A percentile compares a stretch with the other conserved stretches of the same genome.
Conservation (phyloP, 2,113 vertebrate species). For the Lepisosteus oculatus region DNA sequence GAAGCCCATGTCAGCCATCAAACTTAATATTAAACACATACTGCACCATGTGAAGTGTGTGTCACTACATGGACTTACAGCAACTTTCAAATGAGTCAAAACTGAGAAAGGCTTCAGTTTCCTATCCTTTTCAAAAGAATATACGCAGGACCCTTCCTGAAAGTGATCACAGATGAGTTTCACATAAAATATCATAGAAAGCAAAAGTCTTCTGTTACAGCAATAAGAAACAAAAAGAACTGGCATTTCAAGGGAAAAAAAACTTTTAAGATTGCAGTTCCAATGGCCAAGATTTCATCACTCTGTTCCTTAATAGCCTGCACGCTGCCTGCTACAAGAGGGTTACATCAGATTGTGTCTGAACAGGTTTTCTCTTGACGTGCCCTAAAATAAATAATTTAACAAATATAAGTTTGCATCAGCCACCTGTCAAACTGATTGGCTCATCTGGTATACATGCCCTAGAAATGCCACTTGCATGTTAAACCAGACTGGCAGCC, state of each 20-base stretch:
- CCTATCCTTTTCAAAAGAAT: too few relatives aligned
- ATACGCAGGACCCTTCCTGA: too few relatives aligned
- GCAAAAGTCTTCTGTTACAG: too few relatives aligned
- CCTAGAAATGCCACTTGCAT: conserved; percentile 26
- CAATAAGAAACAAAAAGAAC: too few relatives aligned
- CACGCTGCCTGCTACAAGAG: not conserved
- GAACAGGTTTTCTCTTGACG: not conserved
- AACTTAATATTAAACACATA: too few relatives aligned
- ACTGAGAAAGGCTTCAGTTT: too few relatives aligned
- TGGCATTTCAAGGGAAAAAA: conserved; percentile 15
- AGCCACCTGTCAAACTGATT: conserved; percentile 32
- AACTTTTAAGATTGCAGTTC: conserved; percentile 2
- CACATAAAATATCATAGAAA: too few relatives aligned
- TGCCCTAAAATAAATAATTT: conserved; percentile 29
- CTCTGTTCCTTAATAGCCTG: not conserved
- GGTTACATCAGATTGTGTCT: not conserved
- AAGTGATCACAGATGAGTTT: too few relatives aligned
- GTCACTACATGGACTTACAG: too few relatives aligned
- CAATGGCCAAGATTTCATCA: not conserved
- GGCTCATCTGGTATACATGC: conserved; percentile 14
- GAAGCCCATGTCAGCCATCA: too few relatives aligned
- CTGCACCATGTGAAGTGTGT: too few relatives aligned
- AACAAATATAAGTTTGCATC: conserved; percentile 25
- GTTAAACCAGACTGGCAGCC: not conserved
- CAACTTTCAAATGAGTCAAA: too few relatives aligned